These are phyloP conservation scores for Drosophila tristis DNA, from an alignment of 1,140 invertebrate genomes.

Conservation along the genomic window DNA sequence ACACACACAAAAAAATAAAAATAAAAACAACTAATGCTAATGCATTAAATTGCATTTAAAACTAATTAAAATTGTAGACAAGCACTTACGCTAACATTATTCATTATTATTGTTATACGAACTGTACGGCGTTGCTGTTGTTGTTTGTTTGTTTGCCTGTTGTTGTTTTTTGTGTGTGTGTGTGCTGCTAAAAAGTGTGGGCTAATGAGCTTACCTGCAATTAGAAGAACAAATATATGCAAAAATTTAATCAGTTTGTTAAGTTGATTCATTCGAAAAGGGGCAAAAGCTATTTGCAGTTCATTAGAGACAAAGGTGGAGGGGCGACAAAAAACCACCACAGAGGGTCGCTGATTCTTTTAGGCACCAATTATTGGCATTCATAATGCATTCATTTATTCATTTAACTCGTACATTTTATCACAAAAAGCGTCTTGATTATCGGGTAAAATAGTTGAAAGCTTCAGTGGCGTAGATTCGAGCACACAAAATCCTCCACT, in stretches of 20 bases:
- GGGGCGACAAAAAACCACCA: not conserved
- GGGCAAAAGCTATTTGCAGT: constrained; percentile 18
- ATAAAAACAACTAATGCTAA: constrained; percentile 32
- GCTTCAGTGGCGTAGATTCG: too few relatives aligned
- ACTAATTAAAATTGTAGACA: constrained; percentile 80
- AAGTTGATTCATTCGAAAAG: constrained; percentile 6
- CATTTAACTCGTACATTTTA: too few relatives aligned
- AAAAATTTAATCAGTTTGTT: constrained; percentile 47
- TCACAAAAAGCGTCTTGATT: too few relatives aligned
- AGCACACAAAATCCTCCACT: too few relatives aligned
- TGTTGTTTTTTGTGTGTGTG: constrained; percentile 5
- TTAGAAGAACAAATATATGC: constrained; percentile 68
- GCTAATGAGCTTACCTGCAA: constrained; percentile 81
- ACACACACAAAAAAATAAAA: constrained; percentile 10
- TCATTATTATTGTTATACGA: constrained; percentile 24
- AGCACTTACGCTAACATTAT: constrained; percentile 68
- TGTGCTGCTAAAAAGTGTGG: constrained; percentile 45
- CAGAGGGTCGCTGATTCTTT: constrained; percentile 6
- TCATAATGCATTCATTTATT: constrained; percentile 8
- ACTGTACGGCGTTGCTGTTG: constrained; percentile 15
- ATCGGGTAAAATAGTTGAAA: too few relatives aligned
- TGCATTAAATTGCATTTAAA: constrained; percentile 72
- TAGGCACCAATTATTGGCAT: constrained; percentile 8
- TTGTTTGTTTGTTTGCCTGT: constrained; percentile 13
- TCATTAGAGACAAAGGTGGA: constrained; percentile 10